Percentiles rank a stretch among this genome's conserved stretches.
These are phyloP conservation scores for Caretta caretta DNA, from an alignment of 2,113 vertebrate genomes.

Conservation along the genomic window DNA sequence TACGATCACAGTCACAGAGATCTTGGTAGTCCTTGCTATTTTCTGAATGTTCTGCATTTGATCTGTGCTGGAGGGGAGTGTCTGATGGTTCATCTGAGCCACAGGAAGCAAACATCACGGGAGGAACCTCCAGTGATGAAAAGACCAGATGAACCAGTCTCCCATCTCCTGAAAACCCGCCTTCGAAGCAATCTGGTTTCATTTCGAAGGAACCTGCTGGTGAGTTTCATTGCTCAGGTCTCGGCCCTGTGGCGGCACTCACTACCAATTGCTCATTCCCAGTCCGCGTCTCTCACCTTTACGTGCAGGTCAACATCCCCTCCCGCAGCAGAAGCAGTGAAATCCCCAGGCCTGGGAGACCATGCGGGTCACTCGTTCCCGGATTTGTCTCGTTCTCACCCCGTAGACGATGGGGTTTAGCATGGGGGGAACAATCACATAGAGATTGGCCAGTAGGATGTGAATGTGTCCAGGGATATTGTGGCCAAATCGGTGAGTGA, in stretches of 20 bases:
- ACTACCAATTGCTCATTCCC: background rate
- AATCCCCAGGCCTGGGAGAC: rapidly evolving
- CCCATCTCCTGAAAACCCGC: background rate
- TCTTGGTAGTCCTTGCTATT: background rate
- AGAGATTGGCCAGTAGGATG: constrained; percentile 73
- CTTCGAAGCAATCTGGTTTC: background rate
- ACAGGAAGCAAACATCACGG: background rate
- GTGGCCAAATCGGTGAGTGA: constrained; percentile 64
- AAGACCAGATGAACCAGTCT: background rate
- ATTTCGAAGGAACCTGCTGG: background rate
- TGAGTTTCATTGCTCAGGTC: background rate
- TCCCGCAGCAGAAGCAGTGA: rapidly evolving
- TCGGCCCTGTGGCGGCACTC: rapidly evolving
- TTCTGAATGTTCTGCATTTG: background rate
- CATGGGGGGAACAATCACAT: constrained; percentile 55
- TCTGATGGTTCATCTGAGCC: background rate
- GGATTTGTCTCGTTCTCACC: constrained; percentile 70
- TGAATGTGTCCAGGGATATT: constrained; percentile 29
- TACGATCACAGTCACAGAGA: background rate
- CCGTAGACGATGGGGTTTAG: constrained; percentile 78
- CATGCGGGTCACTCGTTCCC: background rate
- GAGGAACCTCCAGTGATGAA: background rate
- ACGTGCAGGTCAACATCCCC: background rate
- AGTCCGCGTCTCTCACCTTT: background rate
- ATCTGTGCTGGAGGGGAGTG: background rate